phyloP scores from a whole-genome alignment of 2,797 vertebrate species.

The Tympanoctomys barrerae region DNA sequence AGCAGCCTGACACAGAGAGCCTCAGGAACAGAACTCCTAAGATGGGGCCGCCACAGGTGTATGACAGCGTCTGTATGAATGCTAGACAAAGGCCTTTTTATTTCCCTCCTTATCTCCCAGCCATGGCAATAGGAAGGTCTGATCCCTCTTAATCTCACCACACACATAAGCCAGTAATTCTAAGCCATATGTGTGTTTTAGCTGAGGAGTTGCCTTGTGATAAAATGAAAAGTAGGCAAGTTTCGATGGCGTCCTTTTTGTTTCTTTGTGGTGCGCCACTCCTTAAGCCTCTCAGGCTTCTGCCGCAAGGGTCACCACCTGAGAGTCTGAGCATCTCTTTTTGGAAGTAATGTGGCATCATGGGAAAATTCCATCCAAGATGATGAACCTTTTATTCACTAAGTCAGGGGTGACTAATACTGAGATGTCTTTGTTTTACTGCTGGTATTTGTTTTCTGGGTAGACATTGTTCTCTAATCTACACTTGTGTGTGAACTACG shows the following conservation, averaged over 20 bases:
- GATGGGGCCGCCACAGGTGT: background rate
- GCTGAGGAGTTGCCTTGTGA: background rate
- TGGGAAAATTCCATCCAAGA: background rate
- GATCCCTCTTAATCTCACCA: background rate
- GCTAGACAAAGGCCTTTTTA: background rate
- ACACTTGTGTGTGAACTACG: background rate
- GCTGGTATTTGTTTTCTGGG: background rate
- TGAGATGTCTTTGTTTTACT: background rate
- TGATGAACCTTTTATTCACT: background rate
- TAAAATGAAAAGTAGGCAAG: background rate
- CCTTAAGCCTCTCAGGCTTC: background rate
- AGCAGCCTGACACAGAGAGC: background rate
- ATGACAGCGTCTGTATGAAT: background rate
- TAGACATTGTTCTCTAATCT: background rate
- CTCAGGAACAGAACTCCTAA: background rate
- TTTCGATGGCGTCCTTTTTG: background rate
- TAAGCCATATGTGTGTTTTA: background rate
- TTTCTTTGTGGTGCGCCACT: background rate
- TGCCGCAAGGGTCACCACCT: too few species aligned
- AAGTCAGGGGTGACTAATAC: background rate
- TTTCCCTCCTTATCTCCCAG: background rate
- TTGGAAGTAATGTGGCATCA: background rate
- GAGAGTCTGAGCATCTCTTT: background rate
- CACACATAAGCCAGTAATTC: background rate
- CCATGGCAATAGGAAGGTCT: background rate